These are phyloP conservation scores for Pan paniscus DNA, from an alignment of 2,113 vertebrate genomes.

Conservation along the genomic window DNA sequence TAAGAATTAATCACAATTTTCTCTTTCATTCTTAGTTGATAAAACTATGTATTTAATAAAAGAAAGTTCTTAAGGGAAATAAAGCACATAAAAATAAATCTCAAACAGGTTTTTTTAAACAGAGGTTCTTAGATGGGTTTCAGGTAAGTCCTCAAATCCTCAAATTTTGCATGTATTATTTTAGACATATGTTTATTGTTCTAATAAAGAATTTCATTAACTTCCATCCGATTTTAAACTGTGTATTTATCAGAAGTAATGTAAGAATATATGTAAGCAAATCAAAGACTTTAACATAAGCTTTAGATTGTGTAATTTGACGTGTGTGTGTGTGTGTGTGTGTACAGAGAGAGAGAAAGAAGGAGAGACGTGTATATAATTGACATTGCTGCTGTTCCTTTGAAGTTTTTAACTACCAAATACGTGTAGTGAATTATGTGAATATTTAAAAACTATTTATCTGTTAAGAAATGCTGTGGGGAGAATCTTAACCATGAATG, in stretches of 20 bases:
- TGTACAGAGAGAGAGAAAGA: background rate
- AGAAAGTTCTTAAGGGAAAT: background rate
- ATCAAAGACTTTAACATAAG: background rate
- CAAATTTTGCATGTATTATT: background rate
- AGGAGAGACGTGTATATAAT: background rate
- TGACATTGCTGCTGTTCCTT: background rate
- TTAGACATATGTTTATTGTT: background rate
- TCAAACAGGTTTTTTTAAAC: background rate
- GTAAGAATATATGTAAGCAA: background rate
- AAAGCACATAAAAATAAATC: background rate
- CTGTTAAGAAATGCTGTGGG: background rate
- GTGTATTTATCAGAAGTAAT: background rate
- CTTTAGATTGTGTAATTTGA: background rate
- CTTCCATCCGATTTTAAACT: background rate
- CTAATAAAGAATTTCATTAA: background rate
- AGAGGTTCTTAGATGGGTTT: background rate
- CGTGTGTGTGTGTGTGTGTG: fast-evolving
- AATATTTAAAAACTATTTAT: background rate
- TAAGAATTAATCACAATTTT: background rate
- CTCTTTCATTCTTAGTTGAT: background rate
- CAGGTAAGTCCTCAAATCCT: background rate
- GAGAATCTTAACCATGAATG: background rate
- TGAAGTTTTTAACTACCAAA: background rate
- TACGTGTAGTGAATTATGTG: background rate
- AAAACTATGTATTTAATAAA: background rate